Evolutionary conservation across 2,113 vertebrate genomes (phyloP).

Genomic region (Chroicocephalus ridibundus): DNA sequence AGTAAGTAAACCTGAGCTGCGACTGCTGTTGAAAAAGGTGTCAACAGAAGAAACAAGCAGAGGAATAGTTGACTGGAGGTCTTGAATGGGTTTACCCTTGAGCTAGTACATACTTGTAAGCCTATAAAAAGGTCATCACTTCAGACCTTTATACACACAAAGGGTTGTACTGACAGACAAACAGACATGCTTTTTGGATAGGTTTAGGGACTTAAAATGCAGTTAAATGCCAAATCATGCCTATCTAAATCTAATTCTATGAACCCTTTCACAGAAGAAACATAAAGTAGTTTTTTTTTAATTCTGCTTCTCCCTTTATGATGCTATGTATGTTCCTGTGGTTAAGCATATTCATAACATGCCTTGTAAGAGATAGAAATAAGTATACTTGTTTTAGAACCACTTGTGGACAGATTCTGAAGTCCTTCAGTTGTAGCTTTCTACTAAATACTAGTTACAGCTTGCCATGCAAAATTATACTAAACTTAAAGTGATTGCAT

Average conservation of each 20-base stretch:
- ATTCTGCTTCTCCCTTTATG: not conserved
- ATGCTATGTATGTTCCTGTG: not conserved
- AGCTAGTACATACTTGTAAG: not conserved
- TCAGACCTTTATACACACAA: not conserved
- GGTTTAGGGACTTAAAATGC: not conserved
- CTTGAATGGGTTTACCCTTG: not conserved
- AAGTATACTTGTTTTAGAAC: not conserved
- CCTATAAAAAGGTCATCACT: not conserved
- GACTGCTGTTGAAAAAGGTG: not conserved
- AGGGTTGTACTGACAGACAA: not conserved
- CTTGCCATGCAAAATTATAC: not conserved
- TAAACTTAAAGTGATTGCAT: not conserved
- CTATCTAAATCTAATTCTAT: not conserved
- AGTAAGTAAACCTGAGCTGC: not conserved
- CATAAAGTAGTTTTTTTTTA: not conserved
- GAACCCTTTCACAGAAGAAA: slow-evolving; percentile 10
- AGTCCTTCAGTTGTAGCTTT: not conserved
- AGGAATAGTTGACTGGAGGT: not conserved
- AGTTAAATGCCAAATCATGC: not conserved
- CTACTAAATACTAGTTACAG: not conserved
- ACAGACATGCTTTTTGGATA: not conserved
- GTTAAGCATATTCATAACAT: slow-evolving; percentile 23
- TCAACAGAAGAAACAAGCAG: not conserved
- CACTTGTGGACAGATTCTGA: not conserved
- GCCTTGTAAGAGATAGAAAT: not conserved